Base-by-base conservation (phyloP, 2,888 invertebrate genomes). In the Alitta virens region DNA sequence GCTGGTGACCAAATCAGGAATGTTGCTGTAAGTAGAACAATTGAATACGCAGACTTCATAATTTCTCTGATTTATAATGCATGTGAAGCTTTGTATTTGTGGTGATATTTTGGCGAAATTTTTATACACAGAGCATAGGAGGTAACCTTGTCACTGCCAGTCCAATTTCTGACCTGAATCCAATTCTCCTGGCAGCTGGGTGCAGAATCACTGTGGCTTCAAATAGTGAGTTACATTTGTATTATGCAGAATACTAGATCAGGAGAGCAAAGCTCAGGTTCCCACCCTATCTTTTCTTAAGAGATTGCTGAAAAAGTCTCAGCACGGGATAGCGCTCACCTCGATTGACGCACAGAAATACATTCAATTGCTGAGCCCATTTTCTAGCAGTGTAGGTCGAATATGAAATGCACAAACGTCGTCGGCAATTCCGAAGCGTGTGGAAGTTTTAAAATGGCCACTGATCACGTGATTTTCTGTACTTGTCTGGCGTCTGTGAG, bases 61-160 rank as follows among this genome's bases (percentile, higher is more conserved):
- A 46, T 7, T 7, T 12, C 5, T 46, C 46, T 46, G 46, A 46
- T 18, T 46, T 33, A 33, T 46, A 9, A 46, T 5, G n/a, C 46
- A 46, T 46, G 5, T 16, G 5, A 12, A 9, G 5, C 18, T 9
- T 46, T 16, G 5, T 3, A 46, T 46, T 63, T 60, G 52, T 12
- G 2, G 59, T 55, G 63, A 49, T 62, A 18, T 9, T 40, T 9
- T 21, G 21, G n/a, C n/a, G 46, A 21, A n/a, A n/a, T n/a, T n/a
- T 46, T 18, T 46, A 46, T 61, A 69, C 77, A 23, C 75, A 87
- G 87, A 89, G 92, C 16, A 83, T 96, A 27, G 93, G 91, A 26
- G 95, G 96, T 26, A 96, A 96, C 81, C 91, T 97, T 66, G 89
- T 95, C 85, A 95, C 94, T 0, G 91, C 92, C 16, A 95, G 95